phyloP scores from a whole-genome alignment of 2,113 vertebrate genomes.

The Ctenomys sociabilis region DNA sequence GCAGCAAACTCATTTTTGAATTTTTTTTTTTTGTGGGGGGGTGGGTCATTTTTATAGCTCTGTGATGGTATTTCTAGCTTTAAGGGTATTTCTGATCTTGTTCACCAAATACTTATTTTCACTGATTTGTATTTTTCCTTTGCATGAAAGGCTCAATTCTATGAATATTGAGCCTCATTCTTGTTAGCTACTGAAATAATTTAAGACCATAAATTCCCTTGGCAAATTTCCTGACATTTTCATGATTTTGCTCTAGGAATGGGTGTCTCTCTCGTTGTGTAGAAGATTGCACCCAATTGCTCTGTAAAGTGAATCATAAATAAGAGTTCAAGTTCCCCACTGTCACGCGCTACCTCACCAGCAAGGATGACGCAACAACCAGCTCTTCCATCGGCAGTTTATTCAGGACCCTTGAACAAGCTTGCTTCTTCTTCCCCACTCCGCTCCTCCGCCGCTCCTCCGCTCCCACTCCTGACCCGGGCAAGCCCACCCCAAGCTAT shows the following conservation, averaged over 20 bases:
- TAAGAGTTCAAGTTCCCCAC: background rate
- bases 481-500: too few species aligned
- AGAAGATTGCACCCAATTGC: background rate
- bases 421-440: too few species aligned
- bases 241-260: background rate
- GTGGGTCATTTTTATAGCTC: background rate
- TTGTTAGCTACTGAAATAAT: background rate
- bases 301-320: background rate
- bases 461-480: too few species aligned
- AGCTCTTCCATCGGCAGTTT: too few species aligned
- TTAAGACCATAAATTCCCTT: background rate
- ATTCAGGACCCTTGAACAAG: too few species aligned
- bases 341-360: too few species aligned
- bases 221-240: background rate
- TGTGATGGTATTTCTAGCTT: background rate
- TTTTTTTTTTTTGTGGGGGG: background rate
- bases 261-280: background rate
- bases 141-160: background rate
- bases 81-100: background rate
- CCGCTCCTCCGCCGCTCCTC: too few species aligned
- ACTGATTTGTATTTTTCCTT: slow-evolving; percentile 38
- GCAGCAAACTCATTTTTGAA: background rate
- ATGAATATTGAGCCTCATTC: background rate
- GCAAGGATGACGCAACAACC: too few species aligned
- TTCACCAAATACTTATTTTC: background rate